Evolutionary conservation across 2,113 vertebrate genomes (phyloP).

Genomic region (Pavo muticus): DNA sequence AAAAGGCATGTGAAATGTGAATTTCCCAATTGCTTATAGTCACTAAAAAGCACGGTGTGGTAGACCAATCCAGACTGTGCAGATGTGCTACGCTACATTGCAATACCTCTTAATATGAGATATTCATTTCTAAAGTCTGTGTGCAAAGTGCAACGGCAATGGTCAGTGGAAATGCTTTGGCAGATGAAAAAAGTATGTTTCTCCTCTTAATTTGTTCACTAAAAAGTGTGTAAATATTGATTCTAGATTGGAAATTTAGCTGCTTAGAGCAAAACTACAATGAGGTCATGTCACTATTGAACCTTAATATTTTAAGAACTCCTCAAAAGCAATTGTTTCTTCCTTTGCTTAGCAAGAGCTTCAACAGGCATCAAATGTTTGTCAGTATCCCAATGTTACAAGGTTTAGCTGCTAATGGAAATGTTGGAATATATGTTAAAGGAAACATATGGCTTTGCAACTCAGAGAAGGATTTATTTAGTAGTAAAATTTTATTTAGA

Average conservation of each 20-base stretch:
- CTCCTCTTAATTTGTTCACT: neutral
- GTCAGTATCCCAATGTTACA: neutral
- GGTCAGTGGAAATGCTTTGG: neutral
- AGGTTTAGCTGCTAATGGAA: neutral
- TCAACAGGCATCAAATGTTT: neutral
- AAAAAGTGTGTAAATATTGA: neutral
- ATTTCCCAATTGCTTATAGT: neutral
- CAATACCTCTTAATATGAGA: neutral
- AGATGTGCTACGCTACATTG: too few species aligned
- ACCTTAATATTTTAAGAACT: neutral
- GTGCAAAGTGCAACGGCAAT: neutral
- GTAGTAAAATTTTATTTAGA: constrained; percentile 40
- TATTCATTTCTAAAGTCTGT: rapidly evolving
- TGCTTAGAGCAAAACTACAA: neutral
- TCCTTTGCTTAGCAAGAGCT: neutral
- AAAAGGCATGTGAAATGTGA: neutral
- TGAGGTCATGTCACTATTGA: neutral
- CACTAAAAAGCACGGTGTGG: neutral
- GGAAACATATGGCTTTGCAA: constrained; percentile 7
- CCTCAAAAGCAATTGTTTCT: neutral
- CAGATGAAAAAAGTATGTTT: neutral
- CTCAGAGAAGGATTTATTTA: constrained; percentile 2
- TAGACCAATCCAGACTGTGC: neutral
- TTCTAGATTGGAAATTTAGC: neutral
- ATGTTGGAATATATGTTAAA: neutral